Percentiles rank a stretch among this genome's conserved stretches.
Evolutionary conservation across 2,888 invertebrate species (phyloP).

Genomic region (Eustalomyia histrio): DNA sequence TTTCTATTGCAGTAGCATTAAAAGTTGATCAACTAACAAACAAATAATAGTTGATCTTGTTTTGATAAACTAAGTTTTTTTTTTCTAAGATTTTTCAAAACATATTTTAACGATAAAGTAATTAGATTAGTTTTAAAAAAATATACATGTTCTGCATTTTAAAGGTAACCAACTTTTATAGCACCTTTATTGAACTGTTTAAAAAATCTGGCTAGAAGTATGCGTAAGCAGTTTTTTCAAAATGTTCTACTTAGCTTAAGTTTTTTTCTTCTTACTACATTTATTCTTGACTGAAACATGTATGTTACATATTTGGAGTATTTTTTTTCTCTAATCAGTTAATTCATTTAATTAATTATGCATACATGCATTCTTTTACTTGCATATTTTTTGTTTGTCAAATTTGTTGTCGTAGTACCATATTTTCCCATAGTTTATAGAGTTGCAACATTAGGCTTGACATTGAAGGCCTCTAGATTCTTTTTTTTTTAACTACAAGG

Average conservation of each 20-base stretch:
- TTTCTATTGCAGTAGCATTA: constrained; percentile 17
- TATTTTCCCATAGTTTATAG: constrained; percentile 47
- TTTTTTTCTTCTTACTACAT: constrained; percentile 9
- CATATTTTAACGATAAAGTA: constrained; percentile 49
- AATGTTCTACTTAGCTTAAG: constrained; percentile 20
- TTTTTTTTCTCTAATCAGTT: no score
- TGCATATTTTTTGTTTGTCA: constrained; percentile 37
- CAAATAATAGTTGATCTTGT: constrained; percentile 53
- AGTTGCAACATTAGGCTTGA: constrained; percentile 36
- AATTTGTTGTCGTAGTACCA: constrained; percentile 32
- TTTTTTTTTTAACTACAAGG: constrained; percentile 40
- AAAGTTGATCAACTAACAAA: constrained; percentile 20
- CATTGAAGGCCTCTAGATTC: constrained; percentile 48
- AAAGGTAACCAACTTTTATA: constrained; percentile 57
- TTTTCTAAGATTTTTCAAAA: constrained; percentile 32
- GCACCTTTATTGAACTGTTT: constrained; percentile 5
- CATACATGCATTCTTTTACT: constrained; percentile 36
- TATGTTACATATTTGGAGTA: constrained; percentile 53
- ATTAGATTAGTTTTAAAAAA: constrained; percentile 31
- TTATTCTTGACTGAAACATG: neutral
- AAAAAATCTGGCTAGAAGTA: neutral
- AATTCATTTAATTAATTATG: constrained; percentile 48
- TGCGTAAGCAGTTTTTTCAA: neutral
- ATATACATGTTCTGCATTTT: constrained; percentile 1
- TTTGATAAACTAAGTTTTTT: constrained; percentile 39